Conservation (phyloP, 2,113 vertebrate species). For the Trematomus loennbergii region DNA sequence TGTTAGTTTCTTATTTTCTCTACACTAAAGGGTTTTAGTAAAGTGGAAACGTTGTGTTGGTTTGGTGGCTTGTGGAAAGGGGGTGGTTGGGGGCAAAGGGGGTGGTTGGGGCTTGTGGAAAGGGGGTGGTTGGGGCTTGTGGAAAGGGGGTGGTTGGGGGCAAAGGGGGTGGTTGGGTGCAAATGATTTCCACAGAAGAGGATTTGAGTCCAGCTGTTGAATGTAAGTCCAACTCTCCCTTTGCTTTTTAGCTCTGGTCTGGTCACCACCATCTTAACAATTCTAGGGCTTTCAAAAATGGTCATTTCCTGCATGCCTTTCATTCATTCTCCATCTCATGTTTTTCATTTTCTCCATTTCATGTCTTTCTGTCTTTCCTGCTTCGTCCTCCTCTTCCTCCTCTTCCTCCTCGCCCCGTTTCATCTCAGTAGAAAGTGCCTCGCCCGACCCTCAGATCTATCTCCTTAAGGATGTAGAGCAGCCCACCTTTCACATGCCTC, state of each 20-base stretch:
- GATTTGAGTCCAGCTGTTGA: too few relatives aligned
- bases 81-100: not conserved
- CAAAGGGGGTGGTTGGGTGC: too few relatives aligned
- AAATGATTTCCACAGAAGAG: not conserved
- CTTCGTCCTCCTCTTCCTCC: not conserved
- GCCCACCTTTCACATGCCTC: constrained; percentile 24
- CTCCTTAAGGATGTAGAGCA: constrained; percentile 37
- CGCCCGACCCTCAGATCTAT: constrained; percentile 28
- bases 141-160: not conserved
- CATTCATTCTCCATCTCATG: constrained; percentile 37
- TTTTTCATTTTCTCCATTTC: constrained; percentile 28
- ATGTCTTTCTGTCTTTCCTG: not conserved
- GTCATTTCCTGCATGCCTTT: constrained; percentile 43
- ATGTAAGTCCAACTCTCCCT: too few relatives aligned
- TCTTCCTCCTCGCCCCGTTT: not conserved
- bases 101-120: not conserved
- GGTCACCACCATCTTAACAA: not conserved
- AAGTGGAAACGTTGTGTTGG: not conserved
- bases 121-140: not conserved
- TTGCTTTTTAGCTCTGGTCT: too few relatives aligned
- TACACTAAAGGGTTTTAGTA: not conserved
- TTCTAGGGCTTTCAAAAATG: constrained; percentile 11
- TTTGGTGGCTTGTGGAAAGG: not conserved
- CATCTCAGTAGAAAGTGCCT: constrained; percentile 27
- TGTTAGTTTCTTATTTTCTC: not conserved